These are phyloP conservation scores for Triops cancriformis DNA, from an alignment of 1,140 invertebrate species.

Conservation along the genomic window DNA sequence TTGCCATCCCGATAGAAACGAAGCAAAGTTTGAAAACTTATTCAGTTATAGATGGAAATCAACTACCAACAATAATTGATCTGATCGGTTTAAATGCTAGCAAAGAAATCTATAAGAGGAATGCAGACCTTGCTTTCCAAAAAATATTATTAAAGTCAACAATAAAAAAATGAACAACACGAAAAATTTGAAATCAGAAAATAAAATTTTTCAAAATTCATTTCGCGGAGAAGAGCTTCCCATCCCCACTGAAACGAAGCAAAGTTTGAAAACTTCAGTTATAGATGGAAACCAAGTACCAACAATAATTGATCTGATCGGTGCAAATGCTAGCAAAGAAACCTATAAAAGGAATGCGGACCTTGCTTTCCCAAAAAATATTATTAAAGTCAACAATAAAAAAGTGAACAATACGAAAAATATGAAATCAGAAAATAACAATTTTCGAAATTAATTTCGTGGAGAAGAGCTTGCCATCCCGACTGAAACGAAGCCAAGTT, in stretches of 20 bases:
- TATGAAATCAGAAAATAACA: too few relatives aligned
- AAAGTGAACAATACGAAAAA: background rate
- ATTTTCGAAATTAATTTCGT: too few relatives aligned
- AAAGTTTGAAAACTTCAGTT: too few relatives aligned
- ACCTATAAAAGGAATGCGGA: background rate
- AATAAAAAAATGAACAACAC: background rate
- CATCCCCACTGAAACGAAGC: too few relatives aligned
- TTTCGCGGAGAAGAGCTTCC: too few relatives aligned
- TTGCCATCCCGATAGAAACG: too few relatives aligned
- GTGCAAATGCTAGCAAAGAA: background rate
- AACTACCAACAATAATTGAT: background rate
- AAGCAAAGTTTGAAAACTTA: too few relatives aligned
- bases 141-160: background rate
- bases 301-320: background rate
- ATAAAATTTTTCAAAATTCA: too few relatives aligned
- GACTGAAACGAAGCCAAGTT: too few relatives aligned
- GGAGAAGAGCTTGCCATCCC: too few relatives aligned
- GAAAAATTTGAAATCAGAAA: background rate
- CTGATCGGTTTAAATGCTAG: background rate
- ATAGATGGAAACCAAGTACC: background rate
- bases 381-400: background rate
- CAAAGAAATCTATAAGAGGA: background rate
- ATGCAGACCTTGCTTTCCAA: background rate
- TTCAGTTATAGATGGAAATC: background rate
- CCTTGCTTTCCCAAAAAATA: background rate